These are phyloP conservation scores for Heterohyrax brucei DNA, from an alignment of 2,797 vertebrate genomes.

Conservation along the genomic window DNA sequence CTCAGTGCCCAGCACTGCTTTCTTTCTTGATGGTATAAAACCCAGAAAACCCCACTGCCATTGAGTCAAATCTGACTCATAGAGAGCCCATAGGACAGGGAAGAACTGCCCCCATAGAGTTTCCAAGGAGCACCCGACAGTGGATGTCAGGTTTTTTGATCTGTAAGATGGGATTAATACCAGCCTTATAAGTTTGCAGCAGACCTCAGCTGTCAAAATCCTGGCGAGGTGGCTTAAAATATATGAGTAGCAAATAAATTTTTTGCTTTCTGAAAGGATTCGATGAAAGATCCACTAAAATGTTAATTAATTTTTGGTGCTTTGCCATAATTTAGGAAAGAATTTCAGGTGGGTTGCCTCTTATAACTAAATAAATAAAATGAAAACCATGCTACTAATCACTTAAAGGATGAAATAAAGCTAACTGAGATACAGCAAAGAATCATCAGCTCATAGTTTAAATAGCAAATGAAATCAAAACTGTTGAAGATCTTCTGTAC, in stretches of 20 bases:
- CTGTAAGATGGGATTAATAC: constrained; percentile 2
- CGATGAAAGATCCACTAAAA: constrained; percentile 82
- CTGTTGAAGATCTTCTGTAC: neutral
- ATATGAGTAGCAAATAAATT: neutral
- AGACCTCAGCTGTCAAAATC: neutral
- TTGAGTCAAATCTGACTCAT: no score
- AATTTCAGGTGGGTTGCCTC: constrained; percentile 47
- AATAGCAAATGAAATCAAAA: constrained; percentile 79
- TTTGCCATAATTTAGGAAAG: constrained; percentile 20
- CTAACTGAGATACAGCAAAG: constrained; percentile 85
- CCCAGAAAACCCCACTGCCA: no score
- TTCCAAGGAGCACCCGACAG: no score
- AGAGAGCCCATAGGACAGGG: no score
- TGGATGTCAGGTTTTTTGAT: neutral
- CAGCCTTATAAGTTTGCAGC: neutral
- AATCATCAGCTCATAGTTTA: constrained; percentile 74
- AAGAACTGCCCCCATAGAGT: no score
- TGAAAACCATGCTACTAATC: constrained; percentile 83
- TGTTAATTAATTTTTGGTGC: constrained; percentile 77
- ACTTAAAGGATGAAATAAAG: constrained; percentile 82
- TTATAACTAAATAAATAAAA: constrained; percentile 84
- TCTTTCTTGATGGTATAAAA: no score
- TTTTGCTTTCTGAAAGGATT: constrained; percentile 71
- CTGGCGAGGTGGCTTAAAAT: neutral
- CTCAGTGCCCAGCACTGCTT: no score